Base-by-base conservation (phyloP, 2,797 vertebrate genomes). In the Hyperoplus lanceolatus region DNA sequence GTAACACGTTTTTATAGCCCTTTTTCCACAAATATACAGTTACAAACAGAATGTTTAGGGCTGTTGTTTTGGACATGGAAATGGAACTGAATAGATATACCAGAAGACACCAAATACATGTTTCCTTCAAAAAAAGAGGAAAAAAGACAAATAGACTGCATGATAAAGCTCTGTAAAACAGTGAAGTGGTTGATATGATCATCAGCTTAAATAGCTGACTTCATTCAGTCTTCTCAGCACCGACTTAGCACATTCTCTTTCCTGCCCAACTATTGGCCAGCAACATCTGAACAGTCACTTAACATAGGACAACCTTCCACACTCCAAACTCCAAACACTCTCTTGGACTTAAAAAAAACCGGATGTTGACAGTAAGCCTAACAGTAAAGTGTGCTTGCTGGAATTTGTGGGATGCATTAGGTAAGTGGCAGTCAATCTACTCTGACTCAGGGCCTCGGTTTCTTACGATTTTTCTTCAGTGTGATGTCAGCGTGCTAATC, bases 401-500 rank as follows among this genome's bases (percentile, higher is more conserved):
- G 50, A 45, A 70, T 72, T 59, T 65, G 56, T 15, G 48, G 57
- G 70, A 70, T n/a, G 50, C 66, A 61, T 81, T 54, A 67, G 54
- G 62, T 73, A 74, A 81, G 48, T 73, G 56, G 64, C 59, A 62
- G 18, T 9, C 75, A 38, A 38, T 71, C 59, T 64, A 7, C 41
- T 81, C 80, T 83, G 85, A 91, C 71, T 88, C 83, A 82, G 69
- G 29, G 79, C 71, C 70, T 60, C 4, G 38, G 61, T 61, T 70
- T 57, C 66, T 70, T 10, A 29, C 2, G 45, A 68, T 78, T 81
- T 39, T 58, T 74, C 67, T 83, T 82, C 38, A 4, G 72, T 58
- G 80, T 81, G 80, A 87, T 83, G 87, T 87, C 90, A 84, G 75
- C 36, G 70, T 49, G 67, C 77, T 85, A 75, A 90, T 86, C 76